A percentile compares a stretch with the other conserved stretches of the same genome.
These are phyloP conservation scores for Columba livia DNA, from an alignment of 2,113 vertebrate species.

Conservation along the genomic window DNA sequence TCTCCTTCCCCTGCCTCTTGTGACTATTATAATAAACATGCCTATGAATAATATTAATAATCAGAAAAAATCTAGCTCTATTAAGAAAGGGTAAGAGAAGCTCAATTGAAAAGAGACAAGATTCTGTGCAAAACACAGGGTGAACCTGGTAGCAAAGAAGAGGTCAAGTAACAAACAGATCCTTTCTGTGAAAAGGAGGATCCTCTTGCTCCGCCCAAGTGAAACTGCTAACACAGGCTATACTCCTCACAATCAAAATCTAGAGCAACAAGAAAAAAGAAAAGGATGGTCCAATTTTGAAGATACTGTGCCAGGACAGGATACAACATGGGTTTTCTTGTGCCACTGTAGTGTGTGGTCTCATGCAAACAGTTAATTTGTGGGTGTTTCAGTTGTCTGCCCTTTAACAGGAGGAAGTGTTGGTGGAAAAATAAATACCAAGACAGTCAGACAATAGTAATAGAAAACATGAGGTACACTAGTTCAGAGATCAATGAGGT, in stretches of 20 bases:
- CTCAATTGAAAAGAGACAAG: fast-evolving
- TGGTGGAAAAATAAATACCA: neutral
- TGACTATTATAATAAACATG: neutral
- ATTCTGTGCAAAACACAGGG: neutral
- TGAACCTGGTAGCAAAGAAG: neutral
- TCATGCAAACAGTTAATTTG: neutral
- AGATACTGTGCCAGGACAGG: neutral
- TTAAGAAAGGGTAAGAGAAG: neutral
- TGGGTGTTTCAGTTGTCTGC: neutral
- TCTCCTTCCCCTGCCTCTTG: neutral
- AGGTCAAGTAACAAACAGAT: neutral
- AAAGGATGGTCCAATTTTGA: neutral
- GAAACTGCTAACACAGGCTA: neutral
- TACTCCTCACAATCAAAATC: neutral
- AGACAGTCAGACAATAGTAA: neutral
- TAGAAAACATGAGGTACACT: neutral
- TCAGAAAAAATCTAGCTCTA: neutral
- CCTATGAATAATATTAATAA: neutral
- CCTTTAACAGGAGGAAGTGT: neutral
- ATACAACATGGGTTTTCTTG: neutral
- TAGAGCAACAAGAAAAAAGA: neutral
- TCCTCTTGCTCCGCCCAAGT: neutral
- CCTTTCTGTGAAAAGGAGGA: neutral
- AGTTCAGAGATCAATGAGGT: neutral
- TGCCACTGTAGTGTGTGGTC: neutral